Percentiles rank a stretch among this genome's conserved stretches.
phyloP scores from a whole-genome alignment of 2,113 vertebrate species.

The Notiomystis cincta region DNA sequence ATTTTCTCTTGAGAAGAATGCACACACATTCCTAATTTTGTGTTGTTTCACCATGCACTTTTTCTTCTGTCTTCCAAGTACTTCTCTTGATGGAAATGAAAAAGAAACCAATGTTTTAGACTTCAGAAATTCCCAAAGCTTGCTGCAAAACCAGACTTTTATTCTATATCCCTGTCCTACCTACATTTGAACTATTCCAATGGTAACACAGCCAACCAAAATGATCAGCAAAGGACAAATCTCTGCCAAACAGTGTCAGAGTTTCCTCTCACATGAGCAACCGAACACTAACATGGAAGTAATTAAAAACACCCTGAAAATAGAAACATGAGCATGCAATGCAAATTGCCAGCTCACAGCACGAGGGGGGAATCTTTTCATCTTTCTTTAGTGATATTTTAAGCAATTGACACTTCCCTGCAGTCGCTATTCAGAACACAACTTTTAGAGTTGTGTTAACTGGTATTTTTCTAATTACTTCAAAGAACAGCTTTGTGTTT shows the following conservation, averaged over 20 bases:
- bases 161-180: neutral
- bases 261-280: neutral
- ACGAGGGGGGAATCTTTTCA: neutral
- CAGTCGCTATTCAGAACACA: neutral
- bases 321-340: neutral
- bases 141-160: neutral
- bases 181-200: neutral
- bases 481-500: neutral
- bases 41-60: neutral
- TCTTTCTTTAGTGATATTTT: neutral
- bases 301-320: conserved; percentile 47
- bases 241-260: neutral
- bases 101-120: neutral
- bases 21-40: neutral
- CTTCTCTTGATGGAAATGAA: neutral
- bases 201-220: neutral
- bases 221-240: neutral
- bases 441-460: neutral
- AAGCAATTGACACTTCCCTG: neutral
- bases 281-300: conserved; percentile 16
- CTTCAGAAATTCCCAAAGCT: neutral
- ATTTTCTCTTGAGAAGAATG: neutral
- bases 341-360: neutral
- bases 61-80: neutral
- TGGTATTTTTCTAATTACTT: neutral